These are phyloP conservation scores for Linnaemya vulpina DNA, from an alignment of 2,888 invertebrate genomes.

Conservation along the genomic window DNA sequence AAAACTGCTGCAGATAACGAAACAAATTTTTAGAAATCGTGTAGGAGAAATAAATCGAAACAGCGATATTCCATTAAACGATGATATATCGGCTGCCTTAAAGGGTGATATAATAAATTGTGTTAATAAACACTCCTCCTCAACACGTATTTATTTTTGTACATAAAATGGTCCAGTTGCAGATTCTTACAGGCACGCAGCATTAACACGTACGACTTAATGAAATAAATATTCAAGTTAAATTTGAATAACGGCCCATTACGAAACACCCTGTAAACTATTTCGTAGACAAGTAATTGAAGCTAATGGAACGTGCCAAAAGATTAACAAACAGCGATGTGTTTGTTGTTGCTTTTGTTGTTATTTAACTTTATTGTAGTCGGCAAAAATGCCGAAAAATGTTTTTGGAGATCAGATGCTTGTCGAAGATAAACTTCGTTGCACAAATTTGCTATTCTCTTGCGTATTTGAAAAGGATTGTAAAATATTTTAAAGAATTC, in stretches of 20 bases:
- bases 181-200: no score
- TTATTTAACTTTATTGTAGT: not conserved
- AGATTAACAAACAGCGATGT: conserved; percentile 15
- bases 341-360: not conserved
- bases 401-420: not conserved
- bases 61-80: not conserved
- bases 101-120: not conserved
- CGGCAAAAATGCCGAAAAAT: not conserved
- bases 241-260: not conserved
- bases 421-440: not conserved
- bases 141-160: no score
- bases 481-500: not conserved
- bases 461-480: not conserved
- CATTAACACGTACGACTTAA: no score
- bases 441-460: not conserved
- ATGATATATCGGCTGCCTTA: not conserved
- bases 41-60: not conserved
- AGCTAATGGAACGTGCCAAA: conserved; percentile 33
- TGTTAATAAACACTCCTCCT: not conserved
- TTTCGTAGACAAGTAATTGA: not conserved
- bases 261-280: not conserved
- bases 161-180: no score
- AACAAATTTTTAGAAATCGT: not conserved
- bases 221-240: not conserved
- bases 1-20: not conserved